Percentiles rank a stretch among this genome's conserved stretches.
phyloP scores from a whole-genome alignment of 1,140 invertebrate species.

The Drosophila ananassae region DNA sequence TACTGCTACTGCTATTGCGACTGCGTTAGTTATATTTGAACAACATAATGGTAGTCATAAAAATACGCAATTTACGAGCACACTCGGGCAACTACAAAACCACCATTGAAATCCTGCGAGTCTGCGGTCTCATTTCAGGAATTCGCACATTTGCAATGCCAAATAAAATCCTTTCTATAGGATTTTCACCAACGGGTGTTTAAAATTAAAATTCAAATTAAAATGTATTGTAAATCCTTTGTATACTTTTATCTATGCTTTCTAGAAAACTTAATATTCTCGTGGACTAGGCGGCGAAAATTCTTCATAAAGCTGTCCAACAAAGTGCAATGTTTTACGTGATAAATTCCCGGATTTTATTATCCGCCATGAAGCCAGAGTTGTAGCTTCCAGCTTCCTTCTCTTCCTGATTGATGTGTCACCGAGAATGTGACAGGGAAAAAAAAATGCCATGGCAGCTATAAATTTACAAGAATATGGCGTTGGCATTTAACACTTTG shows the following conservation, averaged over 20 bases:
- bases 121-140: conserved; percentile 17
- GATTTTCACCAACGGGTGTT: background rate
- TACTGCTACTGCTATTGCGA: background rate
- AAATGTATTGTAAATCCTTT: background rate
- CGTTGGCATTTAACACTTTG: background rate
- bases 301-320: conserved; percentile 13
- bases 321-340: conserved; percentile 25
- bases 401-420: conserved; percentile 26
- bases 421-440: conserved; percentile 3
- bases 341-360: conserved; percentile 18
- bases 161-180: conserved; percentile 26
- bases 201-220: background rate
- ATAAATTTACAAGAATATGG: conserved; percentile 4
- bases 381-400: background rate
- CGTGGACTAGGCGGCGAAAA: background rate
- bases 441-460: background rate
- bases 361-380: conserved; percentile 8
- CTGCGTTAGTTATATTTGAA: conserved; percentile 45
- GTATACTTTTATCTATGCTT: background rate
- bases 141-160: conserved; percentile 12
- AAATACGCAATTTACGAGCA: conserved; percentile 44
- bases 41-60: conserved; percentile 47
- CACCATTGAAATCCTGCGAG: conserved; percentile 27
- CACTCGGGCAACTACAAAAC: conserved; percentile 14
- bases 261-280: background rate